Conservation (phyloP, 2,888 invertebrate genomes). For the Acanthosepion pharaonis region DNA sequence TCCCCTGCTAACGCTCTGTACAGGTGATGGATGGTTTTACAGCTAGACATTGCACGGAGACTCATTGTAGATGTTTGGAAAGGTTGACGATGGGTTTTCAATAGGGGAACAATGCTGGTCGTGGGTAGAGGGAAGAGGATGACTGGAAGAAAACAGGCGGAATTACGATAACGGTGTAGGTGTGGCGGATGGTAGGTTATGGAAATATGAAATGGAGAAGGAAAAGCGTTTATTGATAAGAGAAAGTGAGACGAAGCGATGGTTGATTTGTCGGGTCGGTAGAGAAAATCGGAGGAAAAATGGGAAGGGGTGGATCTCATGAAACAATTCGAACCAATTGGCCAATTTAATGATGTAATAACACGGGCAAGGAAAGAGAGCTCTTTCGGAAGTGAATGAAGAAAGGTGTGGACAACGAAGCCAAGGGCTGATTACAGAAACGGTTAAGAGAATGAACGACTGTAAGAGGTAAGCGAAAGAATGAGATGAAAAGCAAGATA, state of each 20-base stretch:
- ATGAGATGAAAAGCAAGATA: neutral
- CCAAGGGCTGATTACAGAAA: neutral
- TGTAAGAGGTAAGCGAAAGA: neutral
- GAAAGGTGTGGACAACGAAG: neutral
- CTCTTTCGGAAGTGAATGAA: neutral
- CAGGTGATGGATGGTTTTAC: neutral
- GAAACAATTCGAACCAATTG: neutral
- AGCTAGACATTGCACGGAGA: neutral
- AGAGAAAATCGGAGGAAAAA: neutral
- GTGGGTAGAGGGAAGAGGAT: neutral
- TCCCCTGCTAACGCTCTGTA: neutral
- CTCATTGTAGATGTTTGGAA: conserved; percentile 20
- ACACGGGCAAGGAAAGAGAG: neutral
- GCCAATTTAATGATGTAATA: neutral
- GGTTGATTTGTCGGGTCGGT: too few species aligned
- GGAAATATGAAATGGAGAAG: neutral
- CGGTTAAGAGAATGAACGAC: neutral
- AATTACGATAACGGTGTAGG: neutral
- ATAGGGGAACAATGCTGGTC: too few species aligned
- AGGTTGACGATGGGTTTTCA: neutral
- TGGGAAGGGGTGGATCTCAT: neutral
- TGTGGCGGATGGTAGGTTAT: neutral
- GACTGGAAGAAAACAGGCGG: neutral
- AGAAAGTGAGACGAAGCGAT: neutral
- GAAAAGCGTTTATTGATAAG: neutral